Base-by-base conservation (phyloP, 53 echinoderm and acorn worm genomes). In the Arbacia lixula region DNA sequence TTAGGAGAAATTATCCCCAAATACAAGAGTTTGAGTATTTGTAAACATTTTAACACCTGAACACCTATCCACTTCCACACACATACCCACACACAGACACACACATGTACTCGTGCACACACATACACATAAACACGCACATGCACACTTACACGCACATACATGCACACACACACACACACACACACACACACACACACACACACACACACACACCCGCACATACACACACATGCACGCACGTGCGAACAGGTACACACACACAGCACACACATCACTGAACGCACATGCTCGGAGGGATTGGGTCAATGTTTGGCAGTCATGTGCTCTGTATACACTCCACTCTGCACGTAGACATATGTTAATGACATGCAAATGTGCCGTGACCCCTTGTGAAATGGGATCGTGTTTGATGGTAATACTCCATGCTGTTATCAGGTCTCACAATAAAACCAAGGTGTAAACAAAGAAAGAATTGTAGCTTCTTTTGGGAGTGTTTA, bases 281-380 rank as follows among this genome's bases (percentile, higher is more conserved):
- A n/a, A n/a, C n/a, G n/a, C n/a, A n/a, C n/a, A n/a, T n/a, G n/a
- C n/a, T n/a, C n/a, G n/a, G n/a, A n/a, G n/a, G n/a, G n/a, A n/a
- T 56, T 12, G 57, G 57, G 57, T 56, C 57, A 56, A n/a, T n/a
- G n/a, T n/a, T n/a, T n/a, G n/a, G n/a, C n/a, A n/a, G n/a, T n/a
- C n/a, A n/a, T n/a, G n/a, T n/a, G n/a, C n/a, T n/a, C n/a, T 69
- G 69, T 69, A 69, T 34, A 77, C 77, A 77, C 58, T 56, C 37
- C 12, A 22, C 39, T 37, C 77, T 58, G 77, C 77, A 77, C 77
- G 77, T 77, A 77, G 77, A 16, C 77, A 32, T 14, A 77, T 77
- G 77, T 40, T 77, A 77, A 77, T 77, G 58, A 77, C 8, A 77
- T 77, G 77, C 77, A 57, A 77, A 77, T 77, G 46, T 10, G 8